Base-by-base conservation (phyloP, 2,797 vertebrate genomes). In the Buceros bicornis region DNA sequence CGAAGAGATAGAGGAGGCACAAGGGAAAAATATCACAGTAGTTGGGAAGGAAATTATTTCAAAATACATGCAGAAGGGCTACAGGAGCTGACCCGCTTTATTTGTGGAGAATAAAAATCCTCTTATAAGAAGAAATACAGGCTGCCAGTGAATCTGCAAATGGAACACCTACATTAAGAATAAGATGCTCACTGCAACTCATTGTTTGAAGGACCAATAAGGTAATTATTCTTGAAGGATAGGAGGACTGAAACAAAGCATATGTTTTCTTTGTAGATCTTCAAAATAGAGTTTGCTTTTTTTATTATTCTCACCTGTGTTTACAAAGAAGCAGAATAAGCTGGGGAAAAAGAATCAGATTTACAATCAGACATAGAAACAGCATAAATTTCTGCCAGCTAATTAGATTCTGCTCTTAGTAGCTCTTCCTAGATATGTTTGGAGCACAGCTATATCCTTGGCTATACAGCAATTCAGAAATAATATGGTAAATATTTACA, bases 81-180 rank as follows among this genome's bases (percentile, higher is more conserved):
- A 83, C 35, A 84, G 79, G 43, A 96, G 56, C 48, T 95, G 94
- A 97, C 91, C 91, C 81, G 93, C 45, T 97, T 96, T 91, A 96
- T 87, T 89, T 87, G 56, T 70, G 81, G 66, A 89, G n/a, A 88
- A 48, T 35, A 89, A 95, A 93, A 95, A 79, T 77, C 47, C 84
- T 95, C 93, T 87, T 60, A 66, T 84, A 71, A 71, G 67, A 90
- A 93, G 87, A 94, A 95, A 96, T 91, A 74, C 4, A 18, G 37
- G 57, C 82, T 92, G 26, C 42, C 70, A 89, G 12, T 40, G 37
- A 78, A 94, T 74, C 78, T 53, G 62, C 47, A 95, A 89, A 72
- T 86, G 31, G 95, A 96, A 83, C 74, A 93, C 79, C 94, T 89
- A 79, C 29, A 56, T 67, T 28, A 69, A 82, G 62, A 73, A 85